Conservation (phyloP, 2,113 vertebrate genomes). For the Leptocoma aspasia region DNA sequence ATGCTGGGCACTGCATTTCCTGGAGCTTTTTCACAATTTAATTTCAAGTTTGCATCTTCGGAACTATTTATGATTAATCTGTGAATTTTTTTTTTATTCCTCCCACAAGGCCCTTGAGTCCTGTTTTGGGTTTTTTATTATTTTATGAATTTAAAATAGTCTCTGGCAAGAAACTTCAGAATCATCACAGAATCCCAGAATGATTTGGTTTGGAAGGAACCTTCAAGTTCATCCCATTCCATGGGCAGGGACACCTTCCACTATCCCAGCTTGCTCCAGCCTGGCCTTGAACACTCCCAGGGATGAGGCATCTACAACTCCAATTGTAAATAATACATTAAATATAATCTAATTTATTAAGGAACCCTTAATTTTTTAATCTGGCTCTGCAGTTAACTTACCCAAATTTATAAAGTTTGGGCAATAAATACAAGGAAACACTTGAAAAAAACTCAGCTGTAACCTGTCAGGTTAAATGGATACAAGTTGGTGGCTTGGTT, state of each 20-base stretch:
- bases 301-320: not conserved
- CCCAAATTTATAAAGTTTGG: not conserved
- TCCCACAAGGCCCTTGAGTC: not conserved
- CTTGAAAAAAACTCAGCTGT: not conserved
- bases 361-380: not conserved
- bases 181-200: not conserved
- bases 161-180: not conserved
- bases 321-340: not conserved
- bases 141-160: not conserved
- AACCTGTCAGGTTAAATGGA: not conserved
- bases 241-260: not conserved
- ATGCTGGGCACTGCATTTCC: not conserved
- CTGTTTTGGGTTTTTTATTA: not conserved
- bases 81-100: not conserved
- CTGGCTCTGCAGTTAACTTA: not conserved
- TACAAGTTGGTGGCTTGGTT: not conserved
- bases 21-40: not conserved
- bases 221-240: not conserved
- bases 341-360: not conserved
- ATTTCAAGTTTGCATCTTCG: not conserved
- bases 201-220: not conserved
- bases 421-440: not conserved
- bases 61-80: not conserved
- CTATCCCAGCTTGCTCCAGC: not conserved
- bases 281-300: not conserved